phyloP scores from a whole-genome alignment of 2,888 invertebrate genomes.

The Azorinus chamasolen region DNA sequence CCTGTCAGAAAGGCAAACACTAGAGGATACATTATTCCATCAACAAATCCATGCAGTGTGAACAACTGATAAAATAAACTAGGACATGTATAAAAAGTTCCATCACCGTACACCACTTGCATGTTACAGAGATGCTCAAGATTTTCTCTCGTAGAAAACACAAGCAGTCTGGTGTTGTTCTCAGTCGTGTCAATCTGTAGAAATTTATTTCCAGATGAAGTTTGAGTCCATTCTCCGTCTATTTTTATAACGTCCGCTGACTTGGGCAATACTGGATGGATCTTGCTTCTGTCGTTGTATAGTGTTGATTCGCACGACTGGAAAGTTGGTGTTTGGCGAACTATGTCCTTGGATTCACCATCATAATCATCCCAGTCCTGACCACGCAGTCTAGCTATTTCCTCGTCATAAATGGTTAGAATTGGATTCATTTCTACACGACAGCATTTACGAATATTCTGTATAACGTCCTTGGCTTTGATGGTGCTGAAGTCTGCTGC shows the following conservation, averaged over 20 bases:
- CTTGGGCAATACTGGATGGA: constrained; percentile 5
- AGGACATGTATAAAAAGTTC: constrained; percentile 39
- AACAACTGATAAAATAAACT: constrained; percentile 30
- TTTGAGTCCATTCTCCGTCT: constrained; percentile 29
- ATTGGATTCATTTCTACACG: constrained; percentile 22
- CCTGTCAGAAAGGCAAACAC: constrained; percentile 42
- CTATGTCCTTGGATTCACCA: constrained; percentile 13
- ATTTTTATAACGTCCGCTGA: constrained; percentile 7
- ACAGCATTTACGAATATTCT: constrained; percentile 2
- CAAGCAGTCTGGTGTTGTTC: constrained; percentile 5
- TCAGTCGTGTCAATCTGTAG: constrained; percentile 13
- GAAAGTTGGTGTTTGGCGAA: constrained; percentile 25
- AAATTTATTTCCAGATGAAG: constrained; percentile 22
- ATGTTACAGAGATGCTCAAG: constrained; percentile 1
- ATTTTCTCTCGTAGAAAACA: constrained; percentile 19
- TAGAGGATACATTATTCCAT: constrained; percentile 18
- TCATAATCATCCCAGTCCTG: constrained; percentile 28
- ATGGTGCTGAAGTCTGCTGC: neutral
- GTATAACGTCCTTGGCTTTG: neutral
- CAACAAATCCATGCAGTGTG: constrained; percentile 32
- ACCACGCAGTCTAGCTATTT: constrained; percentile 7
- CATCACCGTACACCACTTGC: constrained; percentile 25
- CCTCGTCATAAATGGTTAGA: constrained; percentile 28
- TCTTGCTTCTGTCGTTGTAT: constrained; percentile 21
- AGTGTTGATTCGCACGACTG: constrained; percentile 6